Percentiles rank a stretch among this genome's conserved stretches.
Evolutionary conservation across 1,140 invertebrate species (phyloP).

Genomic region (Drosophila suzukii): DNA sequence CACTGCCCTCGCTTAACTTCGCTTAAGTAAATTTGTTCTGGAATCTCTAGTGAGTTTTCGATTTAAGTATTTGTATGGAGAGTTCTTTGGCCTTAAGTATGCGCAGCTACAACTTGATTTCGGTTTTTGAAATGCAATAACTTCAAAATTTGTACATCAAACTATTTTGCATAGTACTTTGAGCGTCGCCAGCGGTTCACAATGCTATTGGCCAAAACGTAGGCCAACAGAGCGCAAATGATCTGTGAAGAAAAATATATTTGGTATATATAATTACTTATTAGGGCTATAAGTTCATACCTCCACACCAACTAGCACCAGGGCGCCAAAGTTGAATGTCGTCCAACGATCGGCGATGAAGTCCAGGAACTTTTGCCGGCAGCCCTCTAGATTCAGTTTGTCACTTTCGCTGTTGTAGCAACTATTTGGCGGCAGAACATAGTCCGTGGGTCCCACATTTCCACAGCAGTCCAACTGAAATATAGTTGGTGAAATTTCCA

Average conservation of each 20-base stretch:
- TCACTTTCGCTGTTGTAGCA: constrained; percentile 67
- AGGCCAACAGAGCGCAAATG: constrained; percentile 71
- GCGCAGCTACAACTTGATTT: constrained; percentile 31
- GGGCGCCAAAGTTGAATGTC: constrained; percentile 58
- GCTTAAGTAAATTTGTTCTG: constrained; percentile 55
- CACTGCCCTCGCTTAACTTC: constrained; percentile 8
- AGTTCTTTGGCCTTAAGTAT: constrained; percentile 82
- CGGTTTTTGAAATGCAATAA: constrained; percentile 19
- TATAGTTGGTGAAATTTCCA: constrained; percentile 47
- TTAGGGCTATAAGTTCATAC: constrained; percentile 15
- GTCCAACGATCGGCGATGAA: constrained; percentile 68
- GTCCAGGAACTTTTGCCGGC: constrained; percentile 80
- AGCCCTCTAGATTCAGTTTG: constrained; percentile 77
- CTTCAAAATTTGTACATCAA: constrained; percentile 12
- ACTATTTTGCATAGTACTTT: constrained; percentile 78
- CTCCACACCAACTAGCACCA: constrained; percentile 71
- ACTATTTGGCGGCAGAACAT: constrained; percentile 83
- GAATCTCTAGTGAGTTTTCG: constrained; percentile 61
- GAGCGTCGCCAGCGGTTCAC: constrained; percentile 82
- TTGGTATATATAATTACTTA: too few relatives aligned
- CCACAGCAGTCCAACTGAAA: constrained; percentile 87
- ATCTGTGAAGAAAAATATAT: constrained; percentile 39
- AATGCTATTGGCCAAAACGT: constrained; percentile 78
- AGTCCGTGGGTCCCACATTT: constrained; percentile 85
- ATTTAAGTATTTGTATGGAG: constrained; percentile 55